phyloP scores from a whole-genome alignment of 2,888 invertebrate species.

The Caenorhabditis wallacei region DNA sequence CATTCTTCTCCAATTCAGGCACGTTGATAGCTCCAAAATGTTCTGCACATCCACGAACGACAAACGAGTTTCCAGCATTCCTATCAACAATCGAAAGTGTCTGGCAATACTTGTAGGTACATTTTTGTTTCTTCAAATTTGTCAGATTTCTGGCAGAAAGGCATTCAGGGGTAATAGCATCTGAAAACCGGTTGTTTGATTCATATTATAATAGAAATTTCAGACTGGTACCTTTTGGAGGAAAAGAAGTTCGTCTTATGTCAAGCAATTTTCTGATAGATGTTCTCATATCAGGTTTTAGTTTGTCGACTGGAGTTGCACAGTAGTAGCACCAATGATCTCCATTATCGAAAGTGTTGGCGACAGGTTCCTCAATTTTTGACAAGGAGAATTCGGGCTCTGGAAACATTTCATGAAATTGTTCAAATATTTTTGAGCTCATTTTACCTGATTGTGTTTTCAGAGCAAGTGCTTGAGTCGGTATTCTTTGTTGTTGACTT shows the following conservation, averaged over 20 bases:
- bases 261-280: slow-evolving; percentile 76
- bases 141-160: slow-evolving; percentile 73
- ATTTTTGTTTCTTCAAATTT: slow-evolving; percentile 73
- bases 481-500: not conserved
- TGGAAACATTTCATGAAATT: no score
- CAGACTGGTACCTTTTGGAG: no score
- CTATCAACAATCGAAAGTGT: slow-evolving; percentile 78
- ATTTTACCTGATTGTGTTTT: slow-evolving; percentile 13
- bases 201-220: no score
- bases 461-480: slow-evolving; percentile 34
- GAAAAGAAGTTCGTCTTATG: slow-evolving; percentile 76
- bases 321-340: slow-evolving; percentile 78
- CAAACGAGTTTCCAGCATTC: slow-evolving; percentile 76
- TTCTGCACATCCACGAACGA: slow-evolving; percentile 81
- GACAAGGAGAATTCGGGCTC: no score
- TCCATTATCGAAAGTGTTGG: slow-evolving; percentile 1
- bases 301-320: slow-evolving; percentile 70
- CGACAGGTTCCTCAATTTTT: not conserved
- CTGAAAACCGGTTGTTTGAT: slow-evolving; percentile 67
- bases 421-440: not conserved
- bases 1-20: slow-evolving; percentile 69
- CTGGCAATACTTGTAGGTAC: slow-evolving; percentile 77
- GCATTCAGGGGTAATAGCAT: slow-evolving; percentile 75
- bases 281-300: slow-evolving; percentile 72
- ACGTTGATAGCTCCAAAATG: slow-evolving; percentile 79